Evolutionary conservation across 92 coral and sea anemone genomes (phyloP), one percentile per base, ranked within the genome.

Genomic region (Zoanthus gigantus): DNA sequence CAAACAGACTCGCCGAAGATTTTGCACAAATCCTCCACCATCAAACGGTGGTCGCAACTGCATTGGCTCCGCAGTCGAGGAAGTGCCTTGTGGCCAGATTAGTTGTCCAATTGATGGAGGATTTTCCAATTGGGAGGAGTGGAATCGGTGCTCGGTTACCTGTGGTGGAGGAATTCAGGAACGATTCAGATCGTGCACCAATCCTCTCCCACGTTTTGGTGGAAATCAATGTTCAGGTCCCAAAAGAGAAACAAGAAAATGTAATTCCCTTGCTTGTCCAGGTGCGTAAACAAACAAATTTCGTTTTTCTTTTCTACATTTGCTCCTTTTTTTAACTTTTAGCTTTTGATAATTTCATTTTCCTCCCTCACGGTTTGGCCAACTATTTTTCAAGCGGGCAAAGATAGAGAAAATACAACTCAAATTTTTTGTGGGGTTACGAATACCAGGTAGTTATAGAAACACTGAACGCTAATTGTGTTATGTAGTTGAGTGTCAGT

Each of bases 141-240:
- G 78, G 78, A 74, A 30, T 29, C 50, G 18, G 29, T 74, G 78
- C 37, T 7, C 78, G 10, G 18, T 13, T 8, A 42, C 29, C 56
- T 74, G 78, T 74, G 78, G 78, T 9, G 54, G 57, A 17, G 78
- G 78, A 0, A 15, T 9, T 37, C 78, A 74, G 13, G 28, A 42
- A 3, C 78, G 78, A 16, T 74, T 37, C 56, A n/a, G 78, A 74
- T 74, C 78, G 3, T 74, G 78, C 78, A 74, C 57, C 56, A 74
- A 37, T 46, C 78, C 78, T 50, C 3, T 9, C 9, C 78, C 54
- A 42, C 18, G 9, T 10, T 17, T 13, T 46, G 78, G 78, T 13
- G 78, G 78, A 10, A 74, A 44, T 18, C 7, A 42, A 14, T 74
- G 78, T 30, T 18, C 50, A 18, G 78, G 57, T 18, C 31, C 50